Base-by-base conservation (phyloP, 2,888 invertebrate genomes). In the Halictus ligatus region DNA sequence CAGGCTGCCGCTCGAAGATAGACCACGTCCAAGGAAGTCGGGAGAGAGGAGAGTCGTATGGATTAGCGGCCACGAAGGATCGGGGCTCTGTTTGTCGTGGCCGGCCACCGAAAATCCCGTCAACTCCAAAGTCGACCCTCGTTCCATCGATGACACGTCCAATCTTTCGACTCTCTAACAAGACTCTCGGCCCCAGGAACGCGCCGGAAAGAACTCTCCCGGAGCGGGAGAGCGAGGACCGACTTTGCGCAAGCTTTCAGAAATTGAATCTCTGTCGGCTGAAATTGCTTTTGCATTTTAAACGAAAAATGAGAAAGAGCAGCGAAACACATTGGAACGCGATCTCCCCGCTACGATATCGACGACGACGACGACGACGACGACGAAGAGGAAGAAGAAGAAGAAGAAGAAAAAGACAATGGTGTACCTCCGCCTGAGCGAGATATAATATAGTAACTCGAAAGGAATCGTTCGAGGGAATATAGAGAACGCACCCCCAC, bases 51-150 rank as follows among this genome's bases (percentile, higher is more conserved):
- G 83, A 85, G 80, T 84, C 85, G 79, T 88, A 90, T 87, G 85
- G 90, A 90, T 90, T 88, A 87, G 88, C 87, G 87, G 86, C 87
- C 82, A 67, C 80, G 84, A 79, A 87, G 88, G 86, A 81, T 81
- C 73, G 35, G 67, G 72, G 21, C 67, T 79, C 75, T 84, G 90
- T 89, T 90, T 87, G 89, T 83, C 87, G 84, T 72, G 89, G 90
- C 80, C 84, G 75, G 60, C 84, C 84, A 13, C 79, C 76, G 80
- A 86, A 88, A 89, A 89, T 86, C 86, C 89, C 88, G 89, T 89
- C 88, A 83, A 71, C 84, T 81, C 80, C 77, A 75, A 81, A 81
- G 89, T 89, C 88, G 80, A 84, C 84, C 88, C 81, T 80, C 86
- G 86, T 88, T 81, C n/a, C 78, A 50, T 54, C 86, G 84, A 82